Evolutionary conservation across 2,797 vertebrate genomes (phyloP), one percentile per base, ranked within the genome.

Genomic region (Mus caroli): DNA sequence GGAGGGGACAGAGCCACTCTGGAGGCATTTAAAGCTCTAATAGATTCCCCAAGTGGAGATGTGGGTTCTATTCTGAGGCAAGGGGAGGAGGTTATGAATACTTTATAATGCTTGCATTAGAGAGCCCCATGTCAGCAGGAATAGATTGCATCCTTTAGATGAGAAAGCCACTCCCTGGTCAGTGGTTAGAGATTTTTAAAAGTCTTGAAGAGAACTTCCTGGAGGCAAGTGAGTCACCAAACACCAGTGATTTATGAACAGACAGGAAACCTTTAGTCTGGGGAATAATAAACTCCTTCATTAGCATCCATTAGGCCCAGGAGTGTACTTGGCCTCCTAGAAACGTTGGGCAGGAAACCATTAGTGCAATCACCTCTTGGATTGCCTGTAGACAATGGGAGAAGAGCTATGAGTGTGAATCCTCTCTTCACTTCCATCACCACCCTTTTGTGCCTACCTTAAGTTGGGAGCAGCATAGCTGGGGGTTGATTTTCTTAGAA

Each of bases 71-170:
- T 95, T 97, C 93, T 97, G 91, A 97, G 93, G 93, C 92, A 75
- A 96, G 91, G 64, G 71, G 69, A 56, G 79, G 56, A 94, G 78
- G 92, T 97, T 92, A 97, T 98, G 87, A 97, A 98, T 98, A 97
- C 92, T 98, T 97, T 71, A 98, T 91, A 82, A 95, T 84, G 67
- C 94, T 94, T 93, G 94, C 95, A 97, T 96, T 97, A 94, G 73
- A 95, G 10, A 95, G 91, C 67, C 77, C 34, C 73, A 43, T 60
- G 88, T 96, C 97, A 97, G 96, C 95, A 92, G 2, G 40, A 97
- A 97, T 43, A 96, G 93, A 97, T 64, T 58, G 56, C 37, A 62
- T 92, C 50, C 83, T 96, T 94, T 86, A 40, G 46, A 34, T 96
- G 85, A 97, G 75, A 94, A 94, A 97, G 94, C 90, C 92, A 95